phyloP scores from a whole-genome alignment of 1,140 invertebrate genomes.

The Bombus soroeensis region DNA sequence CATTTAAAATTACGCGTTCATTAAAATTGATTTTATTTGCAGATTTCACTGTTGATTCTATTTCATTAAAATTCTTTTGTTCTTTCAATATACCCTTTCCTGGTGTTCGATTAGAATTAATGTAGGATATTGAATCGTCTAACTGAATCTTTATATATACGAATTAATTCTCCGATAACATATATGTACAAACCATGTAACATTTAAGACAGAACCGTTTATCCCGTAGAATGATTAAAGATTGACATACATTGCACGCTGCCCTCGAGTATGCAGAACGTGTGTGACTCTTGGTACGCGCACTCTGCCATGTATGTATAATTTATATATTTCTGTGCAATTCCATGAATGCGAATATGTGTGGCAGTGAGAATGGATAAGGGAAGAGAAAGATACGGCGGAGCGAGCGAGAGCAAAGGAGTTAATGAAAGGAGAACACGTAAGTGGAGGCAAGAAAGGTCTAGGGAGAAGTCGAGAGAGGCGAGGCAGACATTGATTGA shows the following conservation, averaged over 20 bases:
- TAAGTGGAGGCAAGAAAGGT: background rate
- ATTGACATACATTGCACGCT: constrained; percentile 2
- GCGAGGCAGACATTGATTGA: constrained; percentile 75
- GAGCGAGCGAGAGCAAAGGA: background rate
- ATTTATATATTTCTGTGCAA: constrained; percentile 7
- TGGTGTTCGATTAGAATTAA: constrained; percentile 78
- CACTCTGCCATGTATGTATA: background rate
- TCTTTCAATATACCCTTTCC: constrained; percentile 78
- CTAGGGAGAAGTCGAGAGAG: constrained; percentile 32
- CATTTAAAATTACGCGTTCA: constrained; percentile 55
- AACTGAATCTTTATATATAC: constrained; percentile 58
- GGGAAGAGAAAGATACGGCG: background rate
- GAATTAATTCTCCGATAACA: no score
- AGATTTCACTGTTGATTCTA: constrained; percentile 56
- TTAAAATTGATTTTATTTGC: constrained; percentile 65
- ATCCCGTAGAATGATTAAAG: background rate
- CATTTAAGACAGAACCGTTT: background rate
- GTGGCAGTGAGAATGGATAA: background rate
- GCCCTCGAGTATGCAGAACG: background rate
- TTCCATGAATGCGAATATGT: constrained; percentile 15
- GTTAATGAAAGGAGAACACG: constrained; percentile 12
- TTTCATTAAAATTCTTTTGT: constrained; percentile 44
- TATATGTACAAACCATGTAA: background rate
- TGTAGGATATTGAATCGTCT: constrained; percentile 72
- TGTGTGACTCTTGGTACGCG: background rate